phyloP scores from a whole-genome alignment of 2,113 vertebrate genomes.

The Dicerorhinus sumatrensis region DNA sequence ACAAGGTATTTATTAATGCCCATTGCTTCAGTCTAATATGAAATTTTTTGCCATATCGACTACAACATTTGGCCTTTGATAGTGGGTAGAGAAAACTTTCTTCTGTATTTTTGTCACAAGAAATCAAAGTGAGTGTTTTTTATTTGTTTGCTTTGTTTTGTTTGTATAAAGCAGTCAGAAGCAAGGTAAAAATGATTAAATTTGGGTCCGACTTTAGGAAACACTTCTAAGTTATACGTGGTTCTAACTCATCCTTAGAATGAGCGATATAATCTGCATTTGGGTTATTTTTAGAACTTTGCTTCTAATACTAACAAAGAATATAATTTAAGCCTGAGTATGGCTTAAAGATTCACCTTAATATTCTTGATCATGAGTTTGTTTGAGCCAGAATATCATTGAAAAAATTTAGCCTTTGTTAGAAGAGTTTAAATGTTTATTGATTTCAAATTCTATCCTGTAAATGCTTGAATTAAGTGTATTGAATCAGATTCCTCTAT shows the following conservation, averaged over 20 bases:
- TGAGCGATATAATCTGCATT: neutral
- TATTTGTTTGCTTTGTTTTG: neutral
- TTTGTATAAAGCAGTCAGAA: neutral
- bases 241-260: neutral
- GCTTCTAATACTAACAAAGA: neutral
- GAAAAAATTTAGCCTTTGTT: neutral
- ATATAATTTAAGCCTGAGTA: neutral
- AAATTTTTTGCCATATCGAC: neutral
- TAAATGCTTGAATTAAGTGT: constrained; percentile 38
- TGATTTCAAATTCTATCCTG: constrained; percentile 33
- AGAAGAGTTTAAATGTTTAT: constrained; percentile 48
- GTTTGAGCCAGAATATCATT: neutral
- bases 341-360: neutral
- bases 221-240: neutral
- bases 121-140: neutral
- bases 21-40: neutral
- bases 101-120: neutral
- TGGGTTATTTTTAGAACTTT: neutral
- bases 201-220: neutral
- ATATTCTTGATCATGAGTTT: neutral
- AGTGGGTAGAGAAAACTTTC: neutral
- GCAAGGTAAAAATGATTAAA: neutral
- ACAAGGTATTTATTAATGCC: neutral
- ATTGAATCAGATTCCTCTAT: neutral
- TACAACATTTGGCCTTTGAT: neutral